phyloP scores from a whole-genome alignment of 2,113 vertebrate species.

The Stictonetta naevosa region DNA sequence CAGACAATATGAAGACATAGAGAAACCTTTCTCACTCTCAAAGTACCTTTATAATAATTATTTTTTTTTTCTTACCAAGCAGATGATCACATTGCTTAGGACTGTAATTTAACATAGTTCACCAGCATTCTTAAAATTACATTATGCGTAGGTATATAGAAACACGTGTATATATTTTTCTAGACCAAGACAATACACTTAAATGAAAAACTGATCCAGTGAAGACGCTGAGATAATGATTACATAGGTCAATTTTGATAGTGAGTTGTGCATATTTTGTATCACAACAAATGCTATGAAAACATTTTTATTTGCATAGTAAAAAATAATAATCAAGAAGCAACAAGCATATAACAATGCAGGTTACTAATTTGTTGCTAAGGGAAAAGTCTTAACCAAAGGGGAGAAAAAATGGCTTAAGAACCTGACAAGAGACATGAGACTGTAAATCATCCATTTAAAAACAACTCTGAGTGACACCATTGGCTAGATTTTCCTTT shows the following conservation, averaged over 20 bases:
- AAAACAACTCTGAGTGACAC: neutral
- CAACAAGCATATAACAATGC: neutral
- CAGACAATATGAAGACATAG: neutral
- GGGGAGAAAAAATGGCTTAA: neutral
- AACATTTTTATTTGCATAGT: neutral
- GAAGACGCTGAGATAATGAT: neutral
- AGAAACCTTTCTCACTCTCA: neutral
- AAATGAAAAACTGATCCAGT: neutral
- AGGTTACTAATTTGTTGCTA: neutral
- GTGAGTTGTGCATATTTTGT: neutral
- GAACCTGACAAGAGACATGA: neutral
- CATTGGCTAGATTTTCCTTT: neutral
- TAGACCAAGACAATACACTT: neutral
- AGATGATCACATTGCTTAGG: neutral
- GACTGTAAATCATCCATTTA: neutral
- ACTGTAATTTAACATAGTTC: neutral
- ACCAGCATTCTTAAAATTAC: neutral
- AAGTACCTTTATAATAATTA: accelerated
- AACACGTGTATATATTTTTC: neutral
- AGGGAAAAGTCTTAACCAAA: neutral
- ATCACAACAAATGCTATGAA: neutral
- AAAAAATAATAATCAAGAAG: neutral
- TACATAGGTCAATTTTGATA: neutral
- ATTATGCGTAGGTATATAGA: neutral
- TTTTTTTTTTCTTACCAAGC: neutral